These are phyloP conservation scores for Tinea trinotella DNA, from an alignment of 2,888 invertebrate species.

Conservation along the genomic window DNA sequence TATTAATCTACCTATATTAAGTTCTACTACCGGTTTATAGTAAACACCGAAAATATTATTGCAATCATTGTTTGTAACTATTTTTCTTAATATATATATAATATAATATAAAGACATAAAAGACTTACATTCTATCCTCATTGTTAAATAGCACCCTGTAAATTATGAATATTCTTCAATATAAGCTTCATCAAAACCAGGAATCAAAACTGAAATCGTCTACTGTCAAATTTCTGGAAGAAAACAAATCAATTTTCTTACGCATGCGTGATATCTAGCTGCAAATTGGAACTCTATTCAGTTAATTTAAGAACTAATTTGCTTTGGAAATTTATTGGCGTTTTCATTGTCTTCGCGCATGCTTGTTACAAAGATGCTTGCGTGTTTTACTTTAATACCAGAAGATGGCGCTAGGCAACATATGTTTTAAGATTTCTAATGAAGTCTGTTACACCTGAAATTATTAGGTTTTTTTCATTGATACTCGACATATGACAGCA, in stretches of 20 bases:
- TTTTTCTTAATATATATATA: too few species aligned
- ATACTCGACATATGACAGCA: too few species aligned
- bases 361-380: not conserved
- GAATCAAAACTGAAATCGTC: not conserved
- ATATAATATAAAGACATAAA: too few species aligned
- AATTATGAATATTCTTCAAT: not conserved
- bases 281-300: not conserved
- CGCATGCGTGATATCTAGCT: conserved; percentile 44
- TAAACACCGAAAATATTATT: too few species aligned
- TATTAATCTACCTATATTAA: too few species aligned
- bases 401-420: not conserved
- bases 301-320: not conserved
- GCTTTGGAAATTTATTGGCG: not conserved
- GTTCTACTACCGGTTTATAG: too few species aligned
- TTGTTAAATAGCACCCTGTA: conserved; percentile 23
- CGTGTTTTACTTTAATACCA: not conserved
- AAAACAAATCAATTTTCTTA: conserved; percentile 51
- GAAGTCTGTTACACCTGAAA: too few species aligned
- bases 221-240: conserved; percentile 32
- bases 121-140: conserved; percentile 45
- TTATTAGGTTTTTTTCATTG: too few species aligned
- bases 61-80: too few species aligned
- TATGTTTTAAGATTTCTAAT: too few species aligned
- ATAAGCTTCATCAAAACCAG: not conserved
- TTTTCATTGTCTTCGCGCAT: not conserved